Percentiles rank a stretch among this genome's conserved stretches.
These are phyloP conservation scores for Isurus oxyrinchus DNA, from an alignment of 2,113 vertebrate species.

Conservation along the genomic window DNA sequence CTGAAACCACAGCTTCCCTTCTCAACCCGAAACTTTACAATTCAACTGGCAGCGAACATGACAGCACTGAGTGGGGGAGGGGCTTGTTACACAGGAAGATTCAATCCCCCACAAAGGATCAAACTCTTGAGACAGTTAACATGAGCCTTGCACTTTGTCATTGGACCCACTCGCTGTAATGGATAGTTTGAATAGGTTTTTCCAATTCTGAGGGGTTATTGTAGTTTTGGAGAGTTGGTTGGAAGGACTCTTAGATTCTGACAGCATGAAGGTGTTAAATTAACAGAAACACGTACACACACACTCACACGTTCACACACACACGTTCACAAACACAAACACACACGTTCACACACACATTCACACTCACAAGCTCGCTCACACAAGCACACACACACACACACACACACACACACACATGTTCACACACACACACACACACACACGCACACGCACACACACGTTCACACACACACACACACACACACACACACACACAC, in stretches of 20 bases:
- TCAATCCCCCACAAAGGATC: not conserved
- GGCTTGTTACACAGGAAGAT: not conserved
- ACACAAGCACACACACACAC: too few species aligned
- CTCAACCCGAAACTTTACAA: not conserved
- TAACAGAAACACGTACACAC: not conserved
- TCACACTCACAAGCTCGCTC: too few species aligned
- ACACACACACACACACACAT: too few species aligned
- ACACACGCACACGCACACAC: too few species aligned
- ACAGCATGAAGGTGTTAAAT: too few species aligned
- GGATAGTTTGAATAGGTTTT: not conserved
- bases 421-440: too few species aligned
- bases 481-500: too few species aligned
- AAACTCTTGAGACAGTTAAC: too few species aligned
- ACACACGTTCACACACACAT: too few species aligned
- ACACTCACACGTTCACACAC: too few species aligned
- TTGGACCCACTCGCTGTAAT: not conserved
- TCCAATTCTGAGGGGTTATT: not conserved
- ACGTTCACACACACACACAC: too few species aligned
- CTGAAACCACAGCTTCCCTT: slow-evolving; percentile 11
- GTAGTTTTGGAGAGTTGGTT: not conserved
- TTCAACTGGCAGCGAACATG: not conserved
- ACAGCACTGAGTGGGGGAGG: not conserved
- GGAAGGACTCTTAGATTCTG: not conserved
- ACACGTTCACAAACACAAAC: too few species aligned
- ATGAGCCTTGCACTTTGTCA: not conserved